Evolutionary conservation across 2,888 invertebrate species (phyloP), one percentile per base, ranked within the genome.

Genomic region (Alsophila aescularia): DNA sequence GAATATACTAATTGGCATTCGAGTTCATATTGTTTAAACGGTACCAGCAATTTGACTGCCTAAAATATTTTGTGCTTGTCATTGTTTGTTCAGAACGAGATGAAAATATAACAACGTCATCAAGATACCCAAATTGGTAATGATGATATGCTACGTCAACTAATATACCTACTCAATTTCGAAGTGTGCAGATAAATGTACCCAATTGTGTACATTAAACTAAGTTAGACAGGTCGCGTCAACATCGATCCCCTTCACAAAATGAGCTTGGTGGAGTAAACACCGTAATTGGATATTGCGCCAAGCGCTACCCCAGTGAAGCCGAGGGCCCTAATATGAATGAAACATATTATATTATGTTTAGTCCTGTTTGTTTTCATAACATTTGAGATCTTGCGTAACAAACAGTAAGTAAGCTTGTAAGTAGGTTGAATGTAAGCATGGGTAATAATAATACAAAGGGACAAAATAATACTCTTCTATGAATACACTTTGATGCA

Each of bases 201-300:
- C 57, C 24, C 56, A 56, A 65, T 68, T 60, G 60, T 67, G 65
- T 67, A 58, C 62, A 58, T 58, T 56, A 61, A 59, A 60, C 55
- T 66, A 65, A 60, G 54, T 51, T 54, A 63, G 66, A 69, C 70
- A 68, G 62, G 64, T 65, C 69, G 65, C 69, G 73, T 71, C 73
- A 73, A 64, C 64, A 59, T 67, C 61, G 68, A 64, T 71, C 69
- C 73, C 73, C 75, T 69, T 73, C 66, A 69, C 72, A 69, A 72
- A 71, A 74, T 69, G 69, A 74, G 72, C 69, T 64, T 60, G 62
- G 67, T 67, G 64, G 66, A 68, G 77, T 75, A 77, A 76, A 77
- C 72, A 79, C 60, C 62, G 78, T 73, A 74, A 77, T 77, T 73
- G 71, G 76, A 79, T 75, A 75, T 69, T 67, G 57, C 59, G 44